Conservation (phyloP, 2,888 invertebrate genomes). For the Hyles lineata region DNA sequence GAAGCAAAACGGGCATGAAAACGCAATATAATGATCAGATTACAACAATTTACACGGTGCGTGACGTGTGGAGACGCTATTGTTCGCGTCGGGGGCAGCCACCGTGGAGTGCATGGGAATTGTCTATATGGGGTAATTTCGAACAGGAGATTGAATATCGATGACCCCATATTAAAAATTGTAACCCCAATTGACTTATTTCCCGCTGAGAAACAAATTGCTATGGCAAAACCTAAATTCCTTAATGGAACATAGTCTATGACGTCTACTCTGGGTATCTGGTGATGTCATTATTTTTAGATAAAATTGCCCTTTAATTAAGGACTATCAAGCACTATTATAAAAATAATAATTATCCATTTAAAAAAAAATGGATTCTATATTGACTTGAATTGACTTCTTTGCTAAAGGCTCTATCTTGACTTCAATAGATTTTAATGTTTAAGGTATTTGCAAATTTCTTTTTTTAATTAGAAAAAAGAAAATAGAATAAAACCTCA, state of each 20-base stretch:
- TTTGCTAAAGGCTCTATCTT: no score
- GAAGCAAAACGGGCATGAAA: conserved; percentile 52
- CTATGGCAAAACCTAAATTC: no score
- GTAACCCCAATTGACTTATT: conserved; percentile 31
- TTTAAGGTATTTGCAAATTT: no score
- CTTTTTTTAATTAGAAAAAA: background rate
- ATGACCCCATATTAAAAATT: conserved; percentile 31
- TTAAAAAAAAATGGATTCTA: no score
- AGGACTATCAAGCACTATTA: no score
- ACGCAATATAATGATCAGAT: conserved; percentile 52
- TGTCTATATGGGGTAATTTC: conserved; percentile 41
- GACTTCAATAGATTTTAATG: no score
- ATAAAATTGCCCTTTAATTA: no score
- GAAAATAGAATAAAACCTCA: background rate
- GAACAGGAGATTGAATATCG: conserved; percentile 44
- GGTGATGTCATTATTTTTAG: no score
- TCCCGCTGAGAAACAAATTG: background rate
- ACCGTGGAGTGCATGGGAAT: conserved; percentile 69
- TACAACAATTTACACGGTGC: conserved; percentile 71
- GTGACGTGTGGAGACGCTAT: conserved; percentile 60
- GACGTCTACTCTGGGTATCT: no score
- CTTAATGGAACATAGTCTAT: no score
- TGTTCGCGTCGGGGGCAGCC: conserved; percentile 55
- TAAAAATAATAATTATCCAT: no score
- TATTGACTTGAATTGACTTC: no score